These are phyloP conservation scores for Delia radicum DNA, from an alignment of 1,140 invertebrate genomes.

Conservation along the genomic window DNA sequence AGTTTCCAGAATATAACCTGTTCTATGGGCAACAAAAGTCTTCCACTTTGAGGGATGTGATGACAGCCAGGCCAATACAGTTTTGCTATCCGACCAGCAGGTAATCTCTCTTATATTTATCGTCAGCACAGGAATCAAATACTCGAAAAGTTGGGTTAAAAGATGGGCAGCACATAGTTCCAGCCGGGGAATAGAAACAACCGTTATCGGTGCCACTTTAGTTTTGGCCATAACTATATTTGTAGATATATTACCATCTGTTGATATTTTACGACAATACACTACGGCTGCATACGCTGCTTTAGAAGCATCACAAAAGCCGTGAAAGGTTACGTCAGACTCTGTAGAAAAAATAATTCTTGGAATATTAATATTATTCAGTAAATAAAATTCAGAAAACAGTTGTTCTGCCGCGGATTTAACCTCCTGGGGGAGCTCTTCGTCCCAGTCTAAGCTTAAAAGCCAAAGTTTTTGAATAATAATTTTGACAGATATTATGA, in stretches of 20 bases:
- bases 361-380: not conserved
- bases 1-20: not conserved
- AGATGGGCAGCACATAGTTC: not conserved
- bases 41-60: not conserved
- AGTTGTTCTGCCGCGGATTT: not conserved
- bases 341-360: not conserved
- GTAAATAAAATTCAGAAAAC: not conserved
- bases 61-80: not conserved
- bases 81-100: not conserved
- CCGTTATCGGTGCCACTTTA: too few species aligned
- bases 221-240: not conserved
- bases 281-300: not conserved
- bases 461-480: slow-evolving; percentile 53
- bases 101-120: not conserved
- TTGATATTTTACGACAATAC: not conserved
- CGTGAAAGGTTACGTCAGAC: not conserved
- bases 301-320: not conserved
- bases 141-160: not conserved
- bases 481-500: slow-evolving; percentile 47
- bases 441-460: slow-evolving; percentile 47
- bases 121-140: not conserved
- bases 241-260: not conserved
- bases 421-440: slow-evolving; percentile 29
- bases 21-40: not conserved
- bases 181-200: not conserved